These are phyloP conservation scores for Dendroctonus ponderosae DNA, from an alignment of 1,140 invertebrate genomes.

Conservation along the genomic window DNA sequence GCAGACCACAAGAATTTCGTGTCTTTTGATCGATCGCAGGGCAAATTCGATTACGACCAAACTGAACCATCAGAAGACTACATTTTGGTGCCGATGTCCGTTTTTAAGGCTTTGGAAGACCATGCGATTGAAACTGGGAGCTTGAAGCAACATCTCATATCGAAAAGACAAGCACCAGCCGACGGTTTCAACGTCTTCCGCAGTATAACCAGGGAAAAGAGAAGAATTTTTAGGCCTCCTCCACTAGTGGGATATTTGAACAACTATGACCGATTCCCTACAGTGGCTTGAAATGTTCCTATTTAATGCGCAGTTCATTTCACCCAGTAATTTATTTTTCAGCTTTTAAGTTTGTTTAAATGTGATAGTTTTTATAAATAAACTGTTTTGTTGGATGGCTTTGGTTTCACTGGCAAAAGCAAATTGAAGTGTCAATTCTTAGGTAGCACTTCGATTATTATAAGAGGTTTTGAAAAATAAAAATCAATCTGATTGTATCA, in stretches of 20 bases:
- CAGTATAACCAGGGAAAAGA: background rate
- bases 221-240: background rate
- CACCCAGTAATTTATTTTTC: no score
- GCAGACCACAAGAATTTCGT: background rate
- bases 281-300: background rate
- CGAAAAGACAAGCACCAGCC: conserved; percentile 13
- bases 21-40: conserved; percentile 1
- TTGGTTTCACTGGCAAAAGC: background rate
- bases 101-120: conserved; percentile 2
- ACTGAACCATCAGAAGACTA: conserved; percentile 2
- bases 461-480: no score
- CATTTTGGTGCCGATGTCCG: conserved; percentile 13
- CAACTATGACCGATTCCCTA: conserved; percentile 21
- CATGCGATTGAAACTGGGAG: background rate
- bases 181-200: background rate
- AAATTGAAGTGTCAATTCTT: no score
- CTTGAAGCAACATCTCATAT: background rate
- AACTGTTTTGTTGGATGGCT: background rate
- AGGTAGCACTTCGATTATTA: no score
- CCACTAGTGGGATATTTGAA: conserved; percentile 22
- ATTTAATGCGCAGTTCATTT: no score
- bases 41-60: background rate
- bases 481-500: no score
- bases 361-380: background rate
- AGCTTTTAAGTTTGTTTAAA: background rate